phyloP scores from a whole-genome alignment of 2,888 invertebrate species.

The Scaptomyza polygonia region DNA sequence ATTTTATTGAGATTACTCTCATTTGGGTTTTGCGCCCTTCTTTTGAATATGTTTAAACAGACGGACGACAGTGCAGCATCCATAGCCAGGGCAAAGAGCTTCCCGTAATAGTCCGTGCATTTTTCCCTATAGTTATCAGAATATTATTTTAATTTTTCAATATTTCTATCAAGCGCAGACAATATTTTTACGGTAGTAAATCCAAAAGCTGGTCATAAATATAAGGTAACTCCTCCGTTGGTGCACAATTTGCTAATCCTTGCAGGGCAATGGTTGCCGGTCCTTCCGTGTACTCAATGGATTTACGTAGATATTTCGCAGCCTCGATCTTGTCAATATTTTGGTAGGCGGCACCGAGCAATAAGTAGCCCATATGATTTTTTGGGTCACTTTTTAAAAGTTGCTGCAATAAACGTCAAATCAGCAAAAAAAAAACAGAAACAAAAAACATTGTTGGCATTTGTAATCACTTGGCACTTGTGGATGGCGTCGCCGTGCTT shows the following conservation, averaged over 20 bases:
- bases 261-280: slow-evolving; percentile 89
- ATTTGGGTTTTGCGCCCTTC: slow-evolving; percentile 27
- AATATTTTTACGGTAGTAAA: slow-evolving; percentile 86
- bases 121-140: slow-evolving; percentile 73
- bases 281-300: slow-evolving; percentile 85
- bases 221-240: slow-evolving; percentile 87
- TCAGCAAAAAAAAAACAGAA: slow-evolving; percentile 10
- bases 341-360: slow-evolving; percentile 92
- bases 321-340: slow-evolving; percentile 85
- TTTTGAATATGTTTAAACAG: slow-evolving; percentile 60
- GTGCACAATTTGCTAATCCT: slow-evolving; percentile 92
- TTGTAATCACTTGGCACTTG: slow-evolving; percentile 88
- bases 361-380: slow-evolving; percentile 91
- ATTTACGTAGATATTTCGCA: slow-evolving; percentile 85
- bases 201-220: slow-evolving; percentile 89
- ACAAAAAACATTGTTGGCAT: background rate
- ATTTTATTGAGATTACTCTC: slow-evolving; percentile 53
- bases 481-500: slow-evolving; percentile 90
- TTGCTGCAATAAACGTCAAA: slow-evolving; percentile 83
- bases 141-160: background rate
- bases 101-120: slow-evolving; percentile 75
- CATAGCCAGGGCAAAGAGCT: slow-evolving; percentile 63
- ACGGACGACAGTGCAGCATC: slow-evolving; percentile 28
- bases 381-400: slow-evolving; percentile 90
- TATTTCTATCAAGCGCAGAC: background rate